Base-by-base conservation (phyloP, 64 coral and sea anemone genomes). In the Trachythela sp. region DNA sequence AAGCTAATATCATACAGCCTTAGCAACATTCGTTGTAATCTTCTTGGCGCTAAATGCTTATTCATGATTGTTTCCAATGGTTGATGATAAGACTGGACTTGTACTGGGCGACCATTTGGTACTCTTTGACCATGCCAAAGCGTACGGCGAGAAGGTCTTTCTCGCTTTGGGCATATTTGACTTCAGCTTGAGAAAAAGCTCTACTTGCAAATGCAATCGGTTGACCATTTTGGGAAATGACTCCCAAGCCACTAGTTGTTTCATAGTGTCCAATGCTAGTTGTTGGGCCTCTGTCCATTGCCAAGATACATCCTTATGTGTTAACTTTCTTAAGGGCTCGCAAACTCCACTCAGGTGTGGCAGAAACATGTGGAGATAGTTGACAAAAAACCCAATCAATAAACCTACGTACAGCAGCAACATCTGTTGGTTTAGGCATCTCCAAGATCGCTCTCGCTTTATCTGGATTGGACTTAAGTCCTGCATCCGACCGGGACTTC, bases 341-440 rank as follows among this genome's bases (percentile, higher is more conserved):
- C 70, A 50, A 91, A 84, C 54, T 84, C 83, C 72, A 39, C 85
- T 34, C 22, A 88, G 67, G 24, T 88, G 87, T 29, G 86, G 86
- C 5, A 48, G 39, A 70, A 70, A 88, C 33, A 35, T 67, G 26
- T 68, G 87, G 70, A 92, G 77, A 88, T 92, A 92, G 48, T 92
- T 92, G 86, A n/a, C n/a, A n/a, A n/a, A n/a, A n/a, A n/a, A 45
- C 64, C 85, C 83, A 87, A 83, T 70, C 91, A 27, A 89, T 54
- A 45, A 92, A 89, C 26, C 91, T 37, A 86, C 85, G 87, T 85
- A 92, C 91, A 36, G 52, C 91, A 50, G 84, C 88, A 11, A 89
- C 87, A 92, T 92, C 91, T 89, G 59, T 86, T 32, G 60, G 91
- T 88, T 85, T 49, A 39, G 13, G 88, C 91, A 89, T 89, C 39